Evolutionary conservation across 2,888 invertebrate genomes (phyloP).

Genomic region (Drosophila percnosoma): DNA sequence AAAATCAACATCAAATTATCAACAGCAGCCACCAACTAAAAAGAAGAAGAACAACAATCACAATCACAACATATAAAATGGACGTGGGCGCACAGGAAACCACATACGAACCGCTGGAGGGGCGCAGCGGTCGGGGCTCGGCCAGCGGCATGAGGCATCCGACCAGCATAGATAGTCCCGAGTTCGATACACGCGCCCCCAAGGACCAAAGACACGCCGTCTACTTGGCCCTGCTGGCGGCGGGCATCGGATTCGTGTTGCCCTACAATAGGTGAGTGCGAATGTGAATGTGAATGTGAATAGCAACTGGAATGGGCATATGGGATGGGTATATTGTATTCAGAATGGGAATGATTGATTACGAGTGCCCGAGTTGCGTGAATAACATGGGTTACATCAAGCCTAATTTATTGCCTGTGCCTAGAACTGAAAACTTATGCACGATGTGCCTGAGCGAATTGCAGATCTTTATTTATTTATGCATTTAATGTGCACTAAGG

Average conservation of each 20-base stretch:
- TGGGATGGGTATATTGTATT: slow-evolving; percentile 12
- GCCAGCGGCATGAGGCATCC: slow-evolving; percentile 70
- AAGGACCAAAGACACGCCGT: slow-evolving; percentile 84
- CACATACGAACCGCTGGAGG: slow-evolving; percentile 84
- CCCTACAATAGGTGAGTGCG: slow-evolving; percentile 93
- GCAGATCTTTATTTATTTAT: not conserved
- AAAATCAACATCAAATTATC: slow-evolving; percentile 1
- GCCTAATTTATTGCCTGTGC: slow-evolving; percentile 13
- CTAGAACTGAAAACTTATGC: not conserved
- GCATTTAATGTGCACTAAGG: not conserved
- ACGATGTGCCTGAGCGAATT: not conserved
- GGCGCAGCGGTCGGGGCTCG: slow-evolving; percentile 64
- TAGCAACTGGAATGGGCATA: not conserved
- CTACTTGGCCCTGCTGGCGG: slow-evolving; percentile 88
- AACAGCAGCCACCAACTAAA: slow-evolving; percentile 9
- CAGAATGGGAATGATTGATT: slow-evolving; percentile 32
- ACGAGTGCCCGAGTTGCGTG: slow-evolving; percentile 1
- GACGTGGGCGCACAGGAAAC: slow-evolving; percentile 81
- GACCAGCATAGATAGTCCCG: slow-evolving; percentile 83
- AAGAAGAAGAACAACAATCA: slow-evolving; percentile 3
- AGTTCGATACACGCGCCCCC: slow-evolving; percentile 83
- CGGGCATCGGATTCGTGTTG: slow-evolving; percentile 94
- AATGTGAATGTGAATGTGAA: not conserved
- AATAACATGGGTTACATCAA: slow-evolving; percentile 10
- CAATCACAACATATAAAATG: slow-evolving; percentile 36